phyloP scores from a whole-genome alignment of 2,113 vertebrate genomes.

The Candoia aspera region DNA sequence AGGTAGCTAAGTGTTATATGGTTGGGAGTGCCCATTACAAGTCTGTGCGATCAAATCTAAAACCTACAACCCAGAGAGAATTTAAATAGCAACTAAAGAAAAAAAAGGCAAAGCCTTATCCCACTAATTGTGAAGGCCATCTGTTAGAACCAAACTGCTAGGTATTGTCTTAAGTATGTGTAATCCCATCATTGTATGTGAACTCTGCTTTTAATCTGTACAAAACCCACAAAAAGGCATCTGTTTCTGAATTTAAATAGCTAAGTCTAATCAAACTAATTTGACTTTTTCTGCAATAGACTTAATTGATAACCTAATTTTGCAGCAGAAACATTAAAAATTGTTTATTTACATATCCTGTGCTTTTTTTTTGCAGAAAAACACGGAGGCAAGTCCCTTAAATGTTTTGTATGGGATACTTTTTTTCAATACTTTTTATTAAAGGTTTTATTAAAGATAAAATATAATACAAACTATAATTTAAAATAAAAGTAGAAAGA shows the following conservation, averaged over 20 bases:
- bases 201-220: slow-evolving; percentile 64
- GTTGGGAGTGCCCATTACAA: background rate
- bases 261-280: slow-evolving; percentile 67
- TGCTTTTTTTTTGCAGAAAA: slow-evolving; percentile 10
- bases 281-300: slow-evolving; percentile 50
- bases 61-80: slow-evolving; percentile 10
- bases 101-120: background rate
- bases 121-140: slow-evolving; percentile 52
- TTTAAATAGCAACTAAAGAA: slow-evolving; percentile 38
- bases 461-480: background rate
- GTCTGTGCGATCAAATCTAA: background rate
- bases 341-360: slow-evolving; percentile 38
- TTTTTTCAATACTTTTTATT: background rate
- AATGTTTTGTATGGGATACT: slow-evolving; percentile 17
- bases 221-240: slow-evolving; percentile 59
- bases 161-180: slow-evolving; percentile 65
- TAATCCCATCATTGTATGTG: slow-evolving; percentile 58
- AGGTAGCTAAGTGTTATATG: background rate
- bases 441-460: background rate
- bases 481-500: background rate
- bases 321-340: background rate
- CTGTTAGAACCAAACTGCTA: slow-evolving; percentile 57
- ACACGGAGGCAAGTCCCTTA: slow-evolving; percentile 35
- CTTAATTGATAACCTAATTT: slow-evolving; percentile 58
- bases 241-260: slow-evolving; percentile 66